Evolutionary conservation across 2,888 invertebrate species (phyloP), one percentile per base, ranked within the genome.

Genomic region (Aproaerema taeniolella): DNA sequence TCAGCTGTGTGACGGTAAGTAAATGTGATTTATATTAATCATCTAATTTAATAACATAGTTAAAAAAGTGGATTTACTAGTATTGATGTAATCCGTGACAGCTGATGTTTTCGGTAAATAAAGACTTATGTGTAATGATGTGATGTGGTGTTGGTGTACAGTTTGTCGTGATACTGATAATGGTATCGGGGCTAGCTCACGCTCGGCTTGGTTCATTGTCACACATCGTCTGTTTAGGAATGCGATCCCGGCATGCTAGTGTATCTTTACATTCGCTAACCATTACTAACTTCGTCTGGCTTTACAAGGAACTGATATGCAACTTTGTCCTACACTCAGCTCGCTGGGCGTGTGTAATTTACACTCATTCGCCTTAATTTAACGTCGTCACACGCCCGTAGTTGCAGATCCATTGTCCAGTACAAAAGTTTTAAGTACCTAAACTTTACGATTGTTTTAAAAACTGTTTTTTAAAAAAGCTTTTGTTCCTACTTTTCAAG

Each of bases 61-160:
- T 24, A 14, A 12, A 24, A 9, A 62, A 47, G 55, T 52, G 48
- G 48, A 59, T 56, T 55, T 45, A 16, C 39, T 38, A 39, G 48
- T 57, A 55, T 61, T 69, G 62, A 67, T 65, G 65, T 57, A 67
- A 58, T 63, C 49, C 53, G 39, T 58, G 61, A 69, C 78, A 76
- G 78, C 74, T 76, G 76, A 81, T 71, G 58, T 58, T 64, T 67
- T 62, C 49, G 43, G 66, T 73, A 70, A 68, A 68, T 72, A 69
- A 55, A 60, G 49, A 41, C 39, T 13, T n/a, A n/a, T n/a, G n/a
- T n/a, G n/a, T n/a, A n/a, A n/a, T n/a, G n/a, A n/a, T n/a, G n/a
- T n/a, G n/a, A n/a, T n/a, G n/a, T n/a, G n/a, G n/a, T n/a, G n/a
- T n/a, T n/a, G n/a, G n/a, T n/a, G n/a, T n/a, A n/a, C 43, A 45